Evolutionary conservation across 2,797 vertebrate species (phyloP).

Genomic region (Anabas testudineus): DNA sequence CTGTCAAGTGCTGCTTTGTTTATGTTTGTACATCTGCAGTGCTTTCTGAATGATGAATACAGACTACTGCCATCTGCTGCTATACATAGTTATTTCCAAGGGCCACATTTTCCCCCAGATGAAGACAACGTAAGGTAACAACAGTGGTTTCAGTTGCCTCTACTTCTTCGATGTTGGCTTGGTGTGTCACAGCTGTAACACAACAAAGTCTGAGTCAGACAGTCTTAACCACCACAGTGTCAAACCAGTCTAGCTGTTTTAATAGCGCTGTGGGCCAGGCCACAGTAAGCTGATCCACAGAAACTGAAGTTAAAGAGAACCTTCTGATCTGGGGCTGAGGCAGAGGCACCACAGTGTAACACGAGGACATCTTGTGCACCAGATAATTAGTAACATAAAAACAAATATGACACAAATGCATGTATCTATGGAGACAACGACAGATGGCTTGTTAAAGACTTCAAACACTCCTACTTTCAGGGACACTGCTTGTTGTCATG

Average conservation of each 20-base stretch:
- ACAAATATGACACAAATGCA: slow-evolving; percentile 33
- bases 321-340: slow-evolving; percentile 3
- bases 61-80: no score
- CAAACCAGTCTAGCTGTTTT: not conserved
- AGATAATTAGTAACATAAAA: slow-evolving; percentile 33
- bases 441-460: slow-evolving; percentile 47
- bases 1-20: no score
- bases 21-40: no score
- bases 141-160: no score
- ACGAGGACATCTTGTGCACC: slow-evolving; percentile 33
- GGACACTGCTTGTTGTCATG: slow-evolving; percentile 29
- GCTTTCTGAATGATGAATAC: no score
- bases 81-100: no score
- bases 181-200: no score
- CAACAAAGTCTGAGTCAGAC: no score
- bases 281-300: not conserved
- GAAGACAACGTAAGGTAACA: no score
- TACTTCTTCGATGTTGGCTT: no score
- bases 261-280: not conserved
- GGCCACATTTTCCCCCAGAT: no score
- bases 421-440: slow-evolving; percentile 32
- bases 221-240: not conserved
- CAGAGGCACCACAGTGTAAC: slow-evolving; percentile 8
- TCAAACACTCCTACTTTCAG: slow-evolving; percentile 21
- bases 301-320: not conserved